These are phyloP conservation scores for Aptenodytes forsteri DNA, from an alignment of 2,113 vertebrate genomes.

Conservation along the genomic window DNA sequence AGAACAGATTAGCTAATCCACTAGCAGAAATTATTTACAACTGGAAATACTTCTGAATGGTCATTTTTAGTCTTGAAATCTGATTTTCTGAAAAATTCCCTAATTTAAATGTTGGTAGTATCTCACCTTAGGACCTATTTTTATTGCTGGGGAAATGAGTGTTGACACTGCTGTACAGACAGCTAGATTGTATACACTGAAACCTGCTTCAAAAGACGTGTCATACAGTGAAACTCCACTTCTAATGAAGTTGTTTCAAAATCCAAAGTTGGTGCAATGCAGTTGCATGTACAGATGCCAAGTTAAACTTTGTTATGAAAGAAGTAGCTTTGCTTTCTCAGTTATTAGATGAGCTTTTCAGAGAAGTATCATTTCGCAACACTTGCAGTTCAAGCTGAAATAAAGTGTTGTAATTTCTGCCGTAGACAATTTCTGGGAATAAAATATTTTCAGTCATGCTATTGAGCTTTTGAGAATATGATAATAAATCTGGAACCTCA, in stretches of 20 bases:
- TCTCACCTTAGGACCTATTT: neutral
- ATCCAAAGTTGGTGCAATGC: neutral
- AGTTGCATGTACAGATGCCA: neutral
- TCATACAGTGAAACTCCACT: neutral
- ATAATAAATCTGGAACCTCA: neutral
- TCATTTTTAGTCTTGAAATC: neutral
- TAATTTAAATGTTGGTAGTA: neutral
- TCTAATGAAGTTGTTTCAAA: neutral
- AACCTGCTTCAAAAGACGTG: neutral
- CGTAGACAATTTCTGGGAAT: neutral
- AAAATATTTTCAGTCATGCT: neutral
- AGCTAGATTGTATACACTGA: neutral
- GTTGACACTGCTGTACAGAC: neutral
- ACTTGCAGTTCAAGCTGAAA: neutral
- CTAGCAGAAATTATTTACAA: neutral
- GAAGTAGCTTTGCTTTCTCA: neutral
- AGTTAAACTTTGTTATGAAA: neutral
- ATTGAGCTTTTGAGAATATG: neutral
- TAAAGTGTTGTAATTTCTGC: constrained; percentile 4
- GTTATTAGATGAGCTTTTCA: neutral
- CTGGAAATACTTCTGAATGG: neutral
- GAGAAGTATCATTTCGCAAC: neutral
- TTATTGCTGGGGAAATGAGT: neutral
- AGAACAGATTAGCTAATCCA: neutral
- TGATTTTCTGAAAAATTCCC: neutral